Conservation (phyloP, 35 echinoderm and acorn worm species). For the Ophioderma brevispina region DNA sequence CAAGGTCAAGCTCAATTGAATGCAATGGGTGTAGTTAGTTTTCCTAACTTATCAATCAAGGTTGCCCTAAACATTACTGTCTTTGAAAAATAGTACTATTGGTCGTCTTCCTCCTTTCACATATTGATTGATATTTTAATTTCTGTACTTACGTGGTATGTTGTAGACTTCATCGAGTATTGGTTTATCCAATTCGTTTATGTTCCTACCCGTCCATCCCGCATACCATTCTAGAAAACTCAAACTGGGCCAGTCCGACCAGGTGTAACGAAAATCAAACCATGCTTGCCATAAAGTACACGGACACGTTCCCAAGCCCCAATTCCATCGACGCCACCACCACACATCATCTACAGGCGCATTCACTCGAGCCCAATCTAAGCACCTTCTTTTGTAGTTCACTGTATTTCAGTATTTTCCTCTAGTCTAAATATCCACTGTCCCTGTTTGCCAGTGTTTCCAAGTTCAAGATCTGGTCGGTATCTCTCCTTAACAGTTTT, state of each 20-base stretch:
- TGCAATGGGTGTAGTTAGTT: too few relatives aligned
- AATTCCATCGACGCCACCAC: constrained; percentile 8
- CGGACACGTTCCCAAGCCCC: not conserved
- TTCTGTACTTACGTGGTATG: not conserved
- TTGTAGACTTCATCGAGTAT: not conserved
- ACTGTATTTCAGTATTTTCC: not conserved
- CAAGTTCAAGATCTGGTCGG: constrained; percentile 8
- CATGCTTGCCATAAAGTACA: not conserved
- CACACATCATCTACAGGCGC: too few relatives aligned
- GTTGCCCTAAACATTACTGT: too few relatives aligned
- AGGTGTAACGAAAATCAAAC: not conserved
- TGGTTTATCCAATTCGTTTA: not conserved
- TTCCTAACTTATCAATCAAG: too few relatives aligned
- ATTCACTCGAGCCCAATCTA: too few relatives aligned
- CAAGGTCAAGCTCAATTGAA: too few relatives aligned
- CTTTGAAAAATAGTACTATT: too few relatives aligned
- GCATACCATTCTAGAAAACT: not conserved
- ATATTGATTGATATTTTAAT: too few relatives aligned
- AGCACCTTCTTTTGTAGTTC: constrained; percentile 6
- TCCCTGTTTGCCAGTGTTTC: not conserved
- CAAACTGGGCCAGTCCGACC: not conserved
- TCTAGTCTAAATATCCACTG: constrained; percentile 17
- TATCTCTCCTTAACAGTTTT: not conserved
- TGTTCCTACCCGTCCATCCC: not conserved
- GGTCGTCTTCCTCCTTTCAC: too few relatives aligned